phyloP scores from a whole-genome alignment of 2,888 invertebrate genomes.

The Auanema sp. region DNA sequence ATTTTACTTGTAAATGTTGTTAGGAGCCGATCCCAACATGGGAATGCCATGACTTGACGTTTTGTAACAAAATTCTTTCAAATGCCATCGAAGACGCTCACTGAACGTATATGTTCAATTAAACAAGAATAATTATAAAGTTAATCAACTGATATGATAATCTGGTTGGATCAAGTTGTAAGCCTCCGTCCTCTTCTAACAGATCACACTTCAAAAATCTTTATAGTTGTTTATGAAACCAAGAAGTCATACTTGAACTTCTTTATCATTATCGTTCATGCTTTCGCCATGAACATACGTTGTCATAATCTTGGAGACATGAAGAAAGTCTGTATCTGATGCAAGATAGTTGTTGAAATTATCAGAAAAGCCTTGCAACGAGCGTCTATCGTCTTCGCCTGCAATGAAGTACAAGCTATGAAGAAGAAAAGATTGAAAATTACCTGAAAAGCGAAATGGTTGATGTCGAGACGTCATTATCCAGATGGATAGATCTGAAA shows the following conservation, averaged over 20 bases:
- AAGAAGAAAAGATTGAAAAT: not conserved
- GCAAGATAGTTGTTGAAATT: slow-evolving; percentile 46
- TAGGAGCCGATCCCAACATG: slow-evolving; percentile 56
- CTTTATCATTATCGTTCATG: slow-evolving; percentile 47
- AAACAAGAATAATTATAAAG: not conserved
- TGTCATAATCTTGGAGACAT: slow-evolving; percentile 40
- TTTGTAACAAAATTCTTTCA: slow-evolving; percentile 57
- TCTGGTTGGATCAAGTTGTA: slow-evolving; percentile 51
- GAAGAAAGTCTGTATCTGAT: slow-evolving; percentile 45
- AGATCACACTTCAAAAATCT: slow-evolving; percentile 46
- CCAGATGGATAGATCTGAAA: too few relatives aligned
- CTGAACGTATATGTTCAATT: slow-evolving; percentile 16
- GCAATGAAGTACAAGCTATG: slow-evolving; percentile 2
- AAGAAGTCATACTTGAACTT: slow-evolving; percentile 21
- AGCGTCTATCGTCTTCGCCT: slow-evolving; percentile 20
- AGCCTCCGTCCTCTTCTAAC: slow-evolving; percentile 51
- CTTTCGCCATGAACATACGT: slow-evolving; percentile 42
- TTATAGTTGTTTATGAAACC: not conserved
- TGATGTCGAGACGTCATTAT: too few relatives aligned
- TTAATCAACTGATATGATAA: slow-evolving; percentile 43
- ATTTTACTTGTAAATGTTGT: slow-evolving; percentile 42
- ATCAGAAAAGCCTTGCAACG: slow-evolving; percentile 34
- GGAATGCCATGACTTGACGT: slow-evolving; percentile 60
- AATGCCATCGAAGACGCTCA: slow-evolving; percentile 52
- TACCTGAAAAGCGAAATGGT: too few relatives aligned